Percentiles rank a stretch among this genome's conserved stretches.
Conservation (phyloP, 2,113 vertebrate species). For the Dinomys branickii region DNA sequence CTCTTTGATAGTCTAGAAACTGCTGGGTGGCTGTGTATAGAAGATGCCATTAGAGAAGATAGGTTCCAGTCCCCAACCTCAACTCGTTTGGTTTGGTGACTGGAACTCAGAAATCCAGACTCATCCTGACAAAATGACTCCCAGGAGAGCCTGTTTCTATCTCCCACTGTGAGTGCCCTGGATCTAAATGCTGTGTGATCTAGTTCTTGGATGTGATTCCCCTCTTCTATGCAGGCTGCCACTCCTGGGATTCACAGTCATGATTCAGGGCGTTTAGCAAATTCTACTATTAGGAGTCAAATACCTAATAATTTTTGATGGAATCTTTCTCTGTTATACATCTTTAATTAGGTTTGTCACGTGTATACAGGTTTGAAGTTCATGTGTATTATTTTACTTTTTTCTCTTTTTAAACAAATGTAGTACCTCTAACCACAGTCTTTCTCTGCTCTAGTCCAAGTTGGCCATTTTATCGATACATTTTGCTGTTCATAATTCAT, state of each 20-base stretch:
- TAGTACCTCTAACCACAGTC: not conserved
- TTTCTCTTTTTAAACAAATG: constrained; percentile 6
- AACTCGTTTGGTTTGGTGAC: not conserved
- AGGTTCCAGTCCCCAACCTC: not conserved
- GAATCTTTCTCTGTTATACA: not conserved
- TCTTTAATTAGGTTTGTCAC: not conserved
- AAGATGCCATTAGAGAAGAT: not conserved
- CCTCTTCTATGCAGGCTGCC: not conserved
- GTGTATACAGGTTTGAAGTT: not conserved
- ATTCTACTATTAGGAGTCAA: not conserved
- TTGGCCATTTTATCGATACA: not conserved
- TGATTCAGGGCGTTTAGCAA: not conserved
- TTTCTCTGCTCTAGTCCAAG: not conserved
- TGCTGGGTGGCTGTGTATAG: not conserved
- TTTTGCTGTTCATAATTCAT: not conserved
- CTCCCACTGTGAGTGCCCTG: not conserved
- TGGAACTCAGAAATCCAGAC: not conserved
- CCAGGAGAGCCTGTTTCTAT: not conserved
- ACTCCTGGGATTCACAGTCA: not conserved
- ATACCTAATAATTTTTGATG: not conserved
- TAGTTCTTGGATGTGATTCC: not conserved
- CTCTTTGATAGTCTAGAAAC: not conserved
- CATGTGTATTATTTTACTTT: not conserved
- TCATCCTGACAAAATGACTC: not conserved
- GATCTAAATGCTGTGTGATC: not conserved